Percentiles rank a stretch among this genome's conserved stretches.
Conservation (phyloP, 2,797 vertebrate genomes). For the Cygnus olor region DNA sequence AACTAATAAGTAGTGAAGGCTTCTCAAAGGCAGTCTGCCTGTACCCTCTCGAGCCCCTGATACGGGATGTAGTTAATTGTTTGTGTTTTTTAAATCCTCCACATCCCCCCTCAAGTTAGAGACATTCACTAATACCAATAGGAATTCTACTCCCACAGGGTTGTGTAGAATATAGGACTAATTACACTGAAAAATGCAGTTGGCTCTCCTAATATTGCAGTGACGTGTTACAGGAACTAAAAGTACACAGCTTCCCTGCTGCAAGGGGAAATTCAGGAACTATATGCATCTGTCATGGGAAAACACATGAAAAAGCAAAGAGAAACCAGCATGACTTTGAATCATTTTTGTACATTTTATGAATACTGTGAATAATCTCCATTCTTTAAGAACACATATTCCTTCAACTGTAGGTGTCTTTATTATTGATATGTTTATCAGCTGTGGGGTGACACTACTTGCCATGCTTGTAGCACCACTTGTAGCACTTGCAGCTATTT, state of each 20-base stretch:
- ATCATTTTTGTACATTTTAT: background rate
- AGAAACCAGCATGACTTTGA: background rate
- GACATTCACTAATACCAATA: background rate
- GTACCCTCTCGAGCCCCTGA: background rate
- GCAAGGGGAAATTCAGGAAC: background rate
- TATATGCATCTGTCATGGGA: background rate
- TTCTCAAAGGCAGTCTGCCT: background rate
- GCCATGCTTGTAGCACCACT: background rate
- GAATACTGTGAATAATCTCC: background rate
- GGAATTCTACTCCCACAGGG: background rate
- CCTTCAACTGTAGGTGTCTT: background rate
- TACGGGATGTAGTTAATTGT: background rate
- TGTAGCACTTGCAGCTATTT: background rate
- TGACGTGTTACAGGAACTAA: background rate
- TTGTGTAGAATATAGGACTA: background rate
- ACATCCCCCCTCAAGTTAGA: background rate
- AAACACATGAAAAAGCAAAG: background rate
- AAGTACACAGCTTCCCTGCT: background rate
- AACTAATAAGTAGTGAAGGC: background rate
- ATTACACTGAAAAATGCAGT: background rate
- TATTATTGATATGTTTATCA: background rate
- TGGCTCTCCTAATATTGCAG: background rate
- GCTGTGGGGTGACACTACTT: background rate
- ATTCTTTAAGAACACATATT: background rate
- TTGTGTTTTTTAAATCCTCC: background rate